Base-by-base conservation (phyloP, 2,888 invertebrate species). In the Eumerus sabulonum region DNA sequence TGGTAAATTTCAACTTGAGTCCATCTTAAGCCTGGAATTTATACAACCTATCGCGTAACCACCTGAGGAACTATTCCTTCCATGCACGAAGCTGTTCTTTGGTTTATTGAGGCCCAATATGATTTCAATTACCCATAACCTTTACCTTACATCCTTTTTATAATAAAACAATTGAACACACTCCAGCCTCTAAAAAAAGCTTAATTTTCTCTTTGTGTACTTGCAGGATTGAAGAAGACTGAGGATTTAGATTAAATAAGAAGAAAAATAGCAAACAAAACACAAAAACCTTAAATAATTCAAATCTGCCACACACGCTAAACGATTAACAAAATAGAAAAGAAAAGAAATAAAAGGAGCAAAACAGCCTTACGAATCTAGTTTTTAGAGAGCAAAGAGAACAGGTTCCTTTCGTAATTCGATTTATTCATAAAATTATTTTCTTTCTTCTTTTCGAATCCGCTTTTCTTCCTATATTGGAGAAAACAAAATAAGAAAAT, bases 161-260 rank as follows among this genome's bases (percentile, higher is more conserved):
- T 40, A 40, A 36, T 36, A 9, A 5, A 40, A 40, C 9, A 3
- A 1, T 40, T 40, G 40, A 40, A 40, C 11, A 3, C 3, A 9
- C 11, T 3, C 3, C 9, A n/a, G 3, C 14, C 35, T 27, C 7
- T 27, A 27, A 4, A 4, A 27, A 27, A 2, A 27, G 7, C 27
- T 27, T 42, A n/a, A 13, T 35, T 14, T 50, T 42, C 47, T 19
- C 13, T 48, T 47, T 38, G 12, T 16, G 17, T 9, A 27, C 57
- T 84, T 85, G 66, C 82, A 85, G 86, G 85, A 86, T 85, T 84
- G 82, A 82, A 86, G 84, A 86, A 86, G 86, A 86, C 86, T 86
- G 86, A 86, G 84, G 84, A 83, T 66, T 81, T 84, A 83, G 81
- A 79, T 82, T 76, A 81, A n/a, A n/a, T n/a, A n/a, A n/a, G n/a